Percentiles rank a stretch among this genome's conserved stretches.
These are phyloP conservation scores for Sebastes fasciatus DNA, from an alignment of 2,113 vertebrate genomes.

Conservation along the genomic window DNA sequence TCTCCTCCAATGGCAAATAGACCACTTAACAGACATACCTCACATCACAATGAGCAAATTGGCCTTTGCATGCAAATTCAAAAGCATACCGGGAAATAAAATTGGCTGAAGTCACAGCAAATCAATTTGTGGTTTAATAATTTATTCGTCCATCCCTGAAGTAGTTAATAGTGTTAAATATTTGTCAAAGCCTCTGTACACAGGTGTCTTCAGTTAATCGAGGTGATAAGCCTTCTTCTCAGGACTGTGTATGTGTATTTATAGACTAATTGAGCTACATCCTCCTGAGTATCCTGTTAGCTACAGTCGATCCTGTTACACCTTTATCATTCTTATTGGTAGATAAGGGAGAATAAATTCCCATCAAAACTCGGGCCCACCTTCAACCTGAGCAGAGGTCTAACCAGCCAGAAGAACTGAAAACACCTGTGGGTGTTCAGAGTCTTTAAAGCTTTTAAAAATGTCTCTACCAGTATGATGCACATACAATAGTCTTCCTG, in stretches of 20 bases:
- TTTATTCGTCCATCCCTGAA: neutral
- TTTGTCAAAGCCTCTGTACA: slow-evolving; percentile 10
- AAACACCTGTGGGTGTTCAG: too few species aligned
- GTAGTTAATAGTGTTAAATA: slow-evolving; percentile 9
- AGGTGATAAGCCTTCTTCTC: too few species aligned
- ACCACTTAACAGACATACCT: neutral
- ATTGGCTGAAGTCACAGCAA: neutral
- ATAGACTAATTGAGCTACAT: too few species aligned
- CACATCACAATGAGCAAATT: neutral
- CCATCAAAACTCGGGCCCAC: too few species aligned
- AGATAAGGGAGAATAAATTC: too few species aligned
- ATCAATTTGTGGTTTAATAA: neutral
- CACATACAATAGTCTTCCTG: neutral
- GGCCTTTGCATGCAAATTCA: neutral
- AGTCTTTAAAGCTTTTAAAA: neutral
- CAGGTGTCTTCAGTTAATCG: too few species aligned
- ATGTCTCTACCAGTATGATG: neutral
- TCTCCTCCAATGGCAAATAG: neutral
- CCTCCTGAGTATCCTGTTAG: too few species aligned
- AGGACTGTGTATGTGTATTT: too few species aligned
- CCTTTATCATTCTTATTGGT: too few species aligned
- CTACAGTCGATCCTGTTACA: too few species aligned
- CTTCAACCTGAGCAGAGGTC: too few species aligned
- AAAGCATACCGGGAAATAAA: neutral
- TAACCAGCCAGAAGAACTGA: too few species aligned